Evolutionary conservation across 2,113 vertebrate genomes (phyloP).

Genomic region (Carettochelys insculpta): DNA sequence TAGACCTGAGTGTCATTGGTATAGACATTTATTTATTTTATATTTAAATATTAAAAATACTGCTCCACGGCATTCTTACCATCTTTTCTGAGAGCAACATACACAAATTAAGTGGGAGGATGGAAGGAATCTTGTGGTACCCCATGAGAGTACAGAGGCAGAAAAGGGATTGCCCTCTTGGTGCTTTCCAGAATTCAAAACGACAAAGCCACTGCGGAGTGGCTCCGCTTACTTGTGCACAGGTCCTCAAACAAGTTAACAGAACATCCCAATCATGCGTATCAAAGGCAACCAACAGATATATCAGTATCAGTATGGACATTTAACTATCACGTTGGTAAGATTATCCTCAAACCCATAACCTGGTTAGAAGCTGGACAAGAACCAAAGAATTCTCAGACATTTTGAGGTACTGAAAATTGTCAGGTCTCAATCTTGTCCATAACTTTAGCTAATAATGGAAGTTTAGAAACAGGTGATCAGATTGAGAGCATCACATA

Average conservation of each 20-base stretch:
- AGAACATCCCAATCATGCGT: not conserved
- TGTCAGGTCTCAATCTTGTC: not conserved
- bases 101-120: not conserved
- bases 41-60: not conserved
- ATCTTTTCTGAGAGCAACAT: not conserved
- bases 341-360: not conserved
- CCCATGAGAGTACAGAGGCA: not conserved
- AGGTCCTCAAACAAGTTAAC: not conserved
- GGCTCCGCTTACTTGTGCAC: not conserved
- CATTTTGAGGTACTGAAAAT: not conserved
- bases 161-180: not conserved
- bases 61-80: not conserved
- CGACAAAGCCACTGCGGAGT: not conserved
- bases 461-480: not conserved
- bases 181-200: not conserved
- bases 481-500: not conserved
- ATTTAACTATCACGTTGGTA: not conserved
- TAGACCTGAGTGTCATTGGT: not conserved
- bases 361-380: not conserved
- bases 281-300: not conserved
- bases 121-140: not conserved
- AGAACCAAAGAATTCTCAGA: not conserved
- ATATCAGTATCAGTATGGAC: not conserved
- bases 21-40: not conserved
- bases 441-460: not conserved